These are phyloP conservation scores for Amblyopsis rosae DNA, from an alignment of 2,113 vertebrate species.

Conservation along the genomic window DNA sequence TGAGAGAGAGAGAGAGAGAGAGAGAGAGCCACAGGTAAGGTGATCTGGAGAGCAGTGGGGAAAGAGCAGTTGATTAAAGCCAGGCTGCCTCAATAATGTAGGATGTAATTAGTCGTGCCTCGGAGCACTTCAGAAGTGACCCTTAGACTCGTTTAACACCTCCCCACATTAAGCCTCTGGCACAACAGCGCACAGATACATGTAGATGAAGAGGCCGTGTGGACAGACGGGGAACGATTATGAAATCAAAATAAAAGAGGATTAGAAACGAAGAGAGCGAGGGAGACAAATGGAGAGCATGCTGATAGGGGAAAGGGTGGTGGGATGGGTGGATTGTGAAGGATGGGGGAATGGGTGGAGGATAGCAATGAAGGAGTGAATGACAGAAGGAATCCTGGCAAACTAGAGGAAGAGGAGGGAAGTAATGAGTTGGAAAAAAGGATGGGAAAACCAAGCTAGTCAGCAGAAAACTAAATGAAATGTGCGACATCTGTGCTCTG, in stretches of 20 bases:
- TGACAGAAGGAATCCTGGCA: background rate
- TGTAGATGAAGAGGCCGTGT: background rate
- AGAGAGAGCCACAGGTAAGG: background rate
- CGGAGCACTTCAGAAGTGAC: constrained; percentile 43
- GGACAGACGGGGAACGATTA: background rate
- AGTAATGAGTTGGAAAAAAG: too few relatives aligned
- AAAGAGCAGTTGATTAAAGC: constrained; percentile 66
- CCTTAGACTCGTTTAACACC: constrained; percentile 58
- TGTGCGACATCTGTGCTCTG: too few relatives aligned
- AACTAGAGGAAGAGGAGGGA: too few relatives aligned
- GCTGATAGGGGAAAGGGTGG: too few relatives aligned
- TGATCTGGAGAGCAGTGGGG: background rate
- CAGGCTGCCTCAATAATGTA: constrained; percentile 76
- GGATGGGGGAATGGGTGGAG: background rate
- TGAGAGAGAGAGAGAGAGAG: background rate
- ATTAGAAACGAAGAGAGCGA: background rate
- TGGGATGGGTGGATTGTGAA: too few relatives aligned
- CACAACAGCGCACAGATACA: constrained; percentile 9
- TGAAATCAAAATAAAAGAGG: background rate
- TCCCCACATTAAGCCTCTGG: constrained; percentile 56
- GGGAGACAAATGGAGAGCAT: too few relatives aligned
- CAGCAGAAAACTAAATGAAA: too few relatives aligned
- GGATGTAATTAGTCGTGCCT: constrained; percentile 72
- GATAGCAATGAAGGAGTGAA: background rate
- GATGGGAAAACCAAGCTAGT: too few relatives aligned